Evolutionary conservation across 2,888 invertebrate genomes (phyloP), one percentile per base, ranked within the genome.

Genomic region (Habrosyne pyritoides): DNA sequence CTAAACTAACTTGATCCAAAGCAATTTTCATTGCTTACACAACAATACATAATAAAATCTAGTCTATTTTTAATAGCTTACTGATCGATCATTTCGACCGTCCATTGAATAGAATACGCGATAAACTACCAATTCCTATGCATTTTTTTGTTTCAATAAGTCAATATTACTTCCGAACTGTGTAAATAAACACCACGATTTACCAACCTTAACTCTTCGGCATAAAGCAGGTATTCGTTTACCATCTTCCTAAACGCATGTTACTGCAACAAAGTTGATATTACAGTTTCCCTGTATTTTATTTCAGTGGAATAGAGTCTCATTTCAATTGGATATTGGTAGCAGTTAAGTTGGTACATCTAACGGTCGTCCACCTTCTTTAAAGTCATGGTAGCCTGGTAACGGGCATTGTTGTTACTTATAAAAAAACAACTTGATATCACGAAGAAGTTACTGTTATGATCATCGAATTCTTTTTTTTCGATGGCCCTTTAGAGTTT

Each of bases 291-390:
- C 21, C 10, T 50, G 50, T 10, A 18, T 21, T 28, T 28, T 50
- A 50, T 21, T 10, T 8, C 10, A 28, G 10, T 10, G 10, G 7
- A 28, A 50, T 28, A 50, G 30, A 50, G 50, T 50, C 10, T 6
- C 10, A 4, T 21, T 28, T 50, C 28, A 10, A 50, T 21, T 24
- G 14, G 3, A 10, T 0, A 28, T 10, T 28, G 50, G 10, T 10
- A 6, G 10, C 5, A 26, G 48, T 26, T 33, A 53, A 59, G 56
- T 59, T 68, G 63, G 69, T 60, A 28, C 26, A 56, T 26, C 64
- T 74, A 73, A 75, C 88, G 88, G 88, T 88, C 86, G 82, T 68
- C 77, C 76, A 85, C 85, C 84, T 85, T 71, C 73, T 71, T 62
- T 72, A 69, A 71, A 71, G 77, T 80, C 81, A 81, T 84, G 83